phyloP scores from a whole-genome alignment of 2,888 invertebrate genomes.

The Erebia palarica region DNA sequence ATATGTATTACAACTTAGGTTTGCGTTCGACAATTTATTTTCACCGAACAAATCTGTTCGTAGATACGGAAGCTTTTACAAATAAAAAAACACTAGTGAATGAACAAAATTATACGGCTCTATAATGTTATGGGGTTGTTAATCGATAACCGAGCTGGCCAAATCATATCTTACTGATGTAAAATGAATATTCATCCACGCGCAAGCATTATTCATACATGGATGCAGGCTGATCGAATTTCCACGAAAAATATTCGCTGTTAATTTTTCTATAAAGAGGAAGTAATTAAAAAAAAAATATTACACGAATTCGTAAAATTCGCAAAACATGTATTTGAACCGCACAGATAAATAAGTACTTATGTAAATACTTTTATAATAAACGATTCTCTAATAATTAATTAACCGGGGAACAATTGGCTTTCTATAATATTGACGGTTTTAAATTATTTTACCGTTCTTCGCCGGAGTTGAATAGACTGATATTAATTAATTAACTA shows the following conservation, averaged over 20 bases:
- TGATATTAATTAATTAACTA: constrained; percentile 76
- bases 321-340: constrained; percentile 26
- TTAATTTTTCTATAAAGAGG: constrained; percentile 28
- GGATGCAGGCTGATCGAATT: constrained; percentile 39
- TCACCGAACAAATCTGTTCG: not conserved
- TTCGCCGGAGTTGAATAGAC: constrained; percentile 60
- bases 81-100: not conserved
- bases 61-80: not conserved
- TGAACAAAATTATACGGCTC: not conserved
- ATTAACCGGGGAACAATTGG: constrained; percentile 64
- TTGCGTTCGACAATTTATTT: not conserved
- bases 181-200: constrained; percentile 39
- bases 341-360: constrained; percentile 42
- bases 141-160: constrained; percentile 32
- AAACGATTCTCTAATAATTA: constrained; percentile 59
- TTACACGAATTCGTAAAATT: constrained; percentile 17
- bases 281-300: constrained; percentile 31
- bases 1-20: not conserved
- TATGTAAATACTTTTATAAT: constrained; percentile 51
- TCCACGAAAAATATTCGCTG: constrained; percentile 33
- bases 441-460: constrained; percentile 72
- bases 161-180: constrained; percentile 36
- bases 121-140: not conserved
- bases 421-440: constrained; percentile 74
- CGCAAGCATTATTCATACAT: constrained; percentile 37